A percentile compares a stretch with the other conserved stretches of the same genome.
Conservation (phyloP, 1,140 invertebrate species). For the Drosophila oshimai region DNA sequence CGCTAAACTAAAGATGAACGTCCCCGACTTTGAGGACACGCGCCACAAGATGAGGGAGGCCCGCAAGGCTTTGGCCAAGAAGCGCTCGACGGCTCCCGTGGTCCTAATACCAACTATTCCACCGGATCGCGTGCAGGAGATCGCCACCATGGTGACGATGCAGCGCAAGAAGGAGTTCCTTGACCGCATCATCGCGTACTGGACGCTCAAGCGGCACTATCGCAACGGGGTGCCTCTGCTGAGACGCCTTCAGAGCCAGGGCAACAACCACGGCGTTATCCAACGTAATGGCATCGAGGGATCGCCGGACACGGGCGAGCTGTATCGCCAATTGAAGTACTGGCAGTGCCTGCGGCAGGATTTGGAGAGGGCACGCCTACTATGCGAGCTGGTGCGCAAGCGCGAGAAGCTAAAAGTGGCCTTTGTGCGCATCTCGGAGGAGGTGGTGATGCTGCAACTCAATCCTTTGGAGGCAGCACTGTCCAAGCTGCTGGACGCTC, state of each 20-base stretch:
- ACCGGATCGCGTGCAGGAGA: constrained; percentile 93
- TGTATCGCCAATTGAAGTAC: constrained; percentile 95
- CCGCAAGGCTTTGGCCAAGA: constrained; percentile 89
- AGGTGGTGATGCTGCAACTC: constrained; percentile 91
- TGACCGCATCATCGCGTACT: constrained; percentile 94
- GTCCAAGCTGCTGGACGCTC: constrained; percentile 88
- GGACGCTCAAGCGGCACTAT: constrained; percentile 97
- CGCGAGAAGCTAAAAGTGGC: constrained; percentile 97
- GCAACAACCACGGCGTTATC: constrained; percentile 83
- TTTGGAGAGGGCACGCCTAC: constrained; percentile 94
- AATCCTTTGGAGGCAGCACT: constrained; percentile 92
- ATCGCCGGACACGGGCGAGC: constrained; percentile 86
- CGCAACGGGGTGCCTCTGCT: constrained; percentile 97
- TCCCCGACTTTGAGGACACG: constrained; percentile 76
- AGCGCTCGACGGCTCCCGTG: constrained; percentile 93
- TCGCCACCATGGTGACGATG: constrained; percentile 88
- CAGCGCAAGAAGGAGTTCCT: constrained; percentile 93
- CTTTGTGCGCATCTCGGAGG: constrained; percentile 91
- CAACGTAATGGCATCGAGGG: constrained; percentile 83
- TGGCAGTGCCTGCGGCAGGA: constrained; percentile 98
- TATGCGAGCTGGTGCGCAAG: constrained; percentile 97
- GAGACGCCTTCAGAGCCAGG: constrained; percentile 91
- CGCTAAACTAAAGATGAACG: constrained; percentile 82
- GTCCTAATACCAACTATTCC: constrained; percentile 97
- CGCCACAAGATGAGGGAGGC: constrained; percentile 89